Percentiles rank a stretch among this genome's conserved stretches.
These are phyloP conservation scores for Oplegnathus fasciatus DNA, from an alignment of 2,113 vertebrate species.

Conservation along the genomic window DNA sequence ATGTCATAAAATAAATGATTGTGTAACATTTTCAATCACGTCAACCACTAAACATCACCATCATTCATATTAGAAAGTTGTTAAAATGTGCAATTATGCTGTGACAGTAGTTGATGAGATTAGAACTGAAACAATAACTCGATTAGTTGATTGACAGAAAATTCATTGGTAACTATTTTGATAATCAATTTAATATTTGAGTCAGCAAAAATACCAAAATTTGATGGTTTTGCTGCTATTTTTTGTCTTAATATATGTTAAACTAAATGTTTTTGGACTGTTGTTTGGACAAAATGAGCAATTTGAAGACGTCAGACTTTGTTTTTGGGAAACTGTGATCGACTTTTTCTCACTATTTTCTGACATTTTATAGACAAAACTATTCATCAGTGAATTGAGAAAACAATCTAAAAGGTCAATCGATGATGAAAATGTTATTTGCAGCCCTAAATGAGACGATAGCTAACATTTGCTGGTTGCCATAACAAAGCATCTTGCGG, in stretches of 20 bases:
- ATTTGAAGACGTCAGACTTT: neutral
- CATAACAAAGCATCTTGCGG: neutral
- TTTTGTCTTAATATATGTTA: too few species aligned
- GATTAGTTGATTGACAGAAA: neutral
- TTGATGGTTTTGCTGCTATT: neutral
- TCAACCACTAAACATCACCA: neutral
- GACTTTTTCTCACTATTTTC: neutral
- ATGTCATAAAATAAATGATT: neutral
- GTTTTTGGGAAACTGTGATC: neutral
- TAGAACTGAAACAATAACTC: neutral
- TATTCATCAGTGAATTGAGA: accelerated
- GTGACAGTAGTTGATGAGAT: neutral
- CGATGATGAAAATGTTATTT: neutral
- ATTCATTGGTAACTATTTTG: neutral
- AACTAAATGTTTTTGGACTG: too few species aligned
- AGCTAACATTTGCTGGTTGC: neutral
- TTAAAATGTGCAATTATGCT: neutral
- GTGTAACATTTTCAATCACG: neutral
- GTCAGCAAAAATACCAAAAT: too few species aligned
- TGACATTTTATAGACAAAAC: neutral
- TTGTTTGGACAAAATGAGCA: too few species aligned
- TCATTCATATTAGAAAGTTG: neutral
- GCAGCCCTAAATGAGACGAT: neutral
- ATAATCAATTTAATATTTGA: neutral
- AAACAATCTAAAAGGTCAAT: neutral